Evolutionary conservation across 2,113 vertebrate genomes (phyloP).

Genomic region (Pelecanoides urinatrix): DNA sequence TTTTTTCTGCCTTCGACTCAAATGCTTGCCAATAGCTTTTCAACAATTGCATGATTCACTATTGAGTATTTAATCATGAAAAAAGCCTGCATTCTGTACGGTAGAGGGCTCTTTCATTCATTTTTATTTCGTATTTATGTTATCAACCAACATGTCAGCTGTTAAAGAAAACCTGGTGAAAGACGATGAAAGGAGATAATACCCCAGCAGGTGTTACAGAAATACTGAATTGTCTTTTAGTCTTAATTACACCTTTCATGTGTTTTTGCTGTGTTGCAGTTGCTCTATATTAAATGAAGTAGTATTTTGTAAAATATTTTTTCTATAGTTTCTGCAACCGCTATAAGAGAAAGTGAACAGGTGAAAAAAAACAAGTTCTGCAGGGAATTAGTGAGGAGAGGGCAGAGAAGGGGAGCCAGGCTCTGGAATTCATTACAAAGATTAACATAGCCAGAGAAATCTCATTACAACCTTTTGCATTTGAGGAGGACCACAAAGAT

Average conservation of each 20-base stretch:
- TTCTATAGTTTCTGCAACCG: background rate
- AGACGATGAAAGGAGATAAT: background rate
- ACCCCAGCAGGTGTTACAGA: background rate
- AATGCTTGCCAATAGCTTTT: background rate
- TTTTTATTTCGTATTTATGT: background rate
- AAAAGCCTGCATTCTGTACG: background rate
- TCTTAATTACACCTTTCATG: background rate
- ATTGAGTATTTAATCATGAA: background rate
- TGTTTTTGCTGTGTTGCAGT: background rate
- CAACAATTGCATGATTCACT: constrained; percentile 31
- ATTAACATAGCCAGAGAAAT: background rate
- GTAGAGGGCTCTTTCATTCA: background rate
- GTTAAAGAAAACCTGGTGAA: background rate
- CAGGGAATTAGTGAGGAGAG: background rate
- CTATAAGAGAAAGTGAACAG: background rate
- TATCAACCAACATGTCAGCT: background rate
- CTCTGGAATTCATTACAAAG: background rate
- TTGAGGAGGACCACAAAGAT: background rate
- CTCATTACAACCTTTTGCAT: background rate
- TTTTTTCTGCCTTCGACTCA: background rate
- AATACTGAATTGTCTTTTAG: background rate
- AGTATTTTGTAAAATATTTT: background rate
- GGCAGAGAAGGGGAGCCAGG: background rate
- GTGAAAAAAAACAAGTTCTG: background rate
- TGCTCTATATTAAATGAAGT: background rate